A percentile compares a stretch with the other conserved stretches of the same genome.
These are phyloP conservation scores for Poecilobothrus nobilitatus DNA, from an alignment of 2,888 invertebrate genomes.

Conservation along the genomic window DNA sequence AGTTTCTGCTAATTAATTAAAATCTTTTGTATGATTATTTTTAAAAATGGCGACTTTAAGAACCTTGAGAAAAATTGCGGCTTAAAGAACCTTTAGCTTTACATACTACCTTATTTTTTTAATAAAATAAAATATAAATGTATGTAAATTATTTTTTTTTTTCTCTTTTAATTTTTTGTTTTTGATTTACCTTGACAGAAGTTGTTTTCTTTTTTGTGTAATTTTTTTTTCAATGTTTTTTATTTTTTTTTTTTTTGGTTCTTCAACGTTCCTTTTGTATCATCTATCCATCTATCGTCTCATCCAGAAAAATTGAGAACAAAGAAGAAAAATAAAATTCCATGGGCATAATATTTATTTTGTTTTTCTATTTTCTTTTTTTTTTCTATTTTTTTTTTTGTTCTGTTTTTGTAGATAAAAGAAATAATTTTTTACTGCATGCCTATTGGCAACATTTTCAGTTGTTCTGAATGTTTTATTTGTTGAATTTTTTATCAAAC, in stretches of 20 bases:
- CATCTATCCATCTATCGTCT: not conserved
- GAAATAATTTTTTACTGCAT: not conserved
- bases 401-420: not conserved
- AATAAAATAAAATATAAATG: not conserved
- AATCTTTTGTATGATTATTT: too few species aligned
- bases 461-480: not conserved
- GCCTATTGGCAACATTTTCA: not conserved
- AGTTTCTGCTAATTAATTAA: too few species aligned
- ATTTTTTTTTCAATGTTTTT: too few species aligned
- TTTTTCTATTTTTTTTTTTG: not conserved
- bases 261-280: too few species aligned
- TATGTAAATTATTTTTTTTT: not conserved
- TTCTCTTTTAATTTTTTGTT: not conserved
- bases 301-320: not conserved
- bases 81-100: too few species aligned
- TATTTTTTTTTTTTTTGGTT: not conserved
- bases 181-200: not conserved
- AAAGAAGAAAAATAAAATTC: not conserved
- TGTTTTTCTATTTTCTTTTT: not conserved
- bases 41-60: too few species aligned
- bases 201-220: not conserved
- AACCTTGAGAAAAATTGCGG: too few species aligned
- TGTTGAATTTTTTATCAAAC: not conserved
- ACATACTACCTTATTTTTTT: not conserved
- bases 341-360: not conserved